Evolutionary conservation across 2,888 invertebrate species (phyloP).

Genomic region (Fabriciana adippe): DNA sequence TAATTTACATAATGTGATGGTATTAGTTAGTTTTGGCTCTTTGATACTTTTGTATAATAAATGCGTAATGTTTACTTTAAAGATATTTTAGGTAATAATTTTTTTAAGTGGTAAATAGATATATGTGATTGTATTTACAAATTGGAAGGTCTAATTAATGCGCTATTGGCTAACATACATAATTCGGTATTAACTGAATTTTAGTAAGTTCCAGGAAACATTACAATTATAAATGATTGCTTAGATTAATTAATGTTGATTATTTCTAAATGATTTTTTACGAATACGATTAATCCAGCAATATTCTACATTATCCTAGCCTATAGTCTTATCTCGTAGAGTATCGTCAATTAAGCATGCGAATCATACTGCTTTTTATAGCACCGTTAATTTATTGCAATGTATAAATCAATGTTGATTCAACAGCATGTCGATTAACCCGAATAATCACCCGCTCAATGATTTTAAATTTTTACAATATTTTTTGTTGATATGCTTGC

Average conservation of each 20-base stretch:
- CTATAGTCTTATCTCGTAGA: slow-evolving; percentile 25
- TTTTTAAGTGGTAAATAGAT: too few relatives aligned
- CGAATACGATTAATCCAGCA: slow-evolving; percentile 4
- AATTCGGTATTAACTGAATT: background rate
- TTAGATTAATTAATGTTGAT: background rate
- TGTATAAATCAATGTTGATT: slow-evolving; percentile 26
- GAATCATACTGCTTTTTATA: slow-evolving; percentile 29
- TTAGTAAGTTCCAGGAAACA: background rate
- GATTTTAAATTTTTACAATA: background rate
- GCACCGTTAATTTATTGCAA: slow-evolving; percentile 27
- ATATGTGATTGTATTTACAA: too few relatives aligned
- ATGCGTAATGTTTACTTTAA: too few relatives aligned
- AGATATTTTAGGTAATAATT: too few relatives aligned
- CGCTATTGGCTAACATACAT: background rate
- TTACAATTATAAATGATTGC: slow-evolving; percentile 1
- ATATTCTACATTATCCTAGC: slow-evolving; percentile 5
- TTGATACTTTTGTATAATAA: too few relatives aligned
- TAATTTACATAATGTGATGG: too few relatives aligned
- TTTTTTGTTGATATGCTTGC: too few relatives aligned
- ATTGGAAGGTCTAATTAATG: too few relatives aligned
- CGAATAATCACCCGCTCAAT: slow-evolving; percentile 20
- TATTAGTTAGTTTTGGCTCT: too few relatives aligned
- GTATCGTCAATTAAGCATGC: slow-evolving; percentile 23
- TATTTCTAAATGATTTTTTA: slow-evolving; percentile 1
- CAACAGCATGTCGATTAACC: slow-evolving; percentile 25